Evolutionary conservation across 2,888 invertebrate species (phyloP), one percentile per base, ranked within the genome.

Genomic region (Cheiracanthium punctorium): DNA sequence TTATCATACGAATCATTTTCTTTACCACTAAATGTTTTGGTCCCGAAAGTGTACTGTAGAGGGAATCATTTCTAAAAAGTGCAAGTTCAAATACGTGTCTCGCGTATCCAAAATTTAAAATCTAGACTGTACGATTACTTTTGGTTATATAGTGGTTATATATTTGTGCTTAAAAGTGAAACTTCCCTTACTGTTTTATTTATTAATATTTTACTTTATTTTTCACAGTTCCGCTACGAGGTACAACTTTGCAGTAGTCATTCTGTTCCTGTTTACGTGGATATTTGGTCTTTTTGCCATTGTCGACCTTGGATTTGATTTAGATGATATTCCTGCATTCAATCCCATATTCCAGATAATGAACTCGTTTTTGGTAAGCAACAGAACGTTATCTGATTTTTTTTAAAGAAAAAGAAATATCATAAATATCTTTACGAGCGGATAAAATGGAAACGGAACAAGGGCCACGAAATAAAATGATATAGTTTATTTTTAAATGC

Each of bases 331-430:
- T 0, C 87, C 87, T 12, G 71, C 82, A 1, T 87, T 87, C 71
- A 87, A 87, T 33, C 87, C 87, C 70, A 82, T 87, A 17, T 87
- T 87, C 48, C 87, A 87, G 65, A 82, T 87, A 52, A 58, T 87
- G 52, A 87, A 87, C 32, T 41, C 82, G 0, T 87, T 69, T 32
- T 28, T 82, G 79, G 87, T 82, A 75, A 71, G n/a, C n/a, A n/a
- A n/a, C n/a, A n/a, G n/a, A n/a, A n/a, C n/a, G n/a, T n/a, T n/a
- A n/a, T n/a, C n/a, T n/a, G n/a, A n/a, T n/a, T n/a, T n/a, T n/a
- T n/a, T n/a, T n/a, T n/a, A n/a, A n/a, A n/a, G n/a, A n/a, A n/a
- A n/a, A n/a, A n/a, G n/a, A n/a, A n/a, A n/a, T n/a, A n/a, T n/a
- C n/a, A n/a, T n/a, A n/a, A n/a, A n/a, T n/a, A n/a, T n/a, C n/a